Conservation (phyloP, 2,797 vertebrate genomes). For the Mus minutoides region DNA sequence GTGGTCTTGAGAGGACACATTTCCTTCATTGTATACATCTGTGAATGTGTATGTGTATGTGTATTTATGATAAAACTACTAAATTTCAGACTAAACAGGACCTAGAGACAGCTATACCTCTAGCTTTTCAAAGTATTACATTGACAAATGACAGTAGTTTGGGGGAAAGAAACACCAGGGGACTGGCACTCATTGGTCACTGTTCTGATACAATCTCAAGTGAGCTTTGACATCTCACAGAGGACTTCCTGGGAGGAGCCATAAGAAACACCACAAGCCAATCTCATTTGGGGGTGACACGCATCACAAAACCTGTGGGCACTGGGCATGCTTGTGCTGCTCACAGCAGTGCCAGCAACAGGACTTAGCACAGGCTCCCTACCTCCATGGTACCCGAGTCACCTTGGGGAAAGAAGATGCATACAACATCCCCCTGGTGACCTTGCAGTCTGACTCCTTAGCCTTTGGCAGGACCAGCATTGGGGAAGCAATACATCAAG, state of each 20-base stretch:
- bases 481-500: background rate
- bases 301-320: background rate
- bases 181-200: background rate
- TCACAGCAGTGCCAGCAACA: rapidly evolving
- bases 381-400: too few species aligned
- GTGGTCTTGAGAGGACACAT: background rate
- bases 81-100: background rate
- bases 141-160: background rate
- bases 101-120: background rate
- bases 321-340: too few species aligned
- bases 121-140: background rate
- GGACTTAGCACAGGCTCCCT: background rate
- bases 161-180: background rate
- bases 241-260: background rate
- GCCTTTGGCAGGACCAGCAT: background rate
- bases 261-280: background rate
- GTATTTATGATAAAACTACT: background rate
- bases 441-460: background rate
- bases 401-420: background rate
- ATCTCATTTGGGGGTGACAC: background rate
- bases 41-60: too few species aligned
- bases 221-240: background rate
- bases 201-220: background rate
- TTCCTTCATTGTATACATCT: background rate
- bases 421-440: background rate